Evolutionary conservation across 2,797 vertebrate species (phyloP).

Genomic region (Hyperoplus lanceolatus): DNA sequence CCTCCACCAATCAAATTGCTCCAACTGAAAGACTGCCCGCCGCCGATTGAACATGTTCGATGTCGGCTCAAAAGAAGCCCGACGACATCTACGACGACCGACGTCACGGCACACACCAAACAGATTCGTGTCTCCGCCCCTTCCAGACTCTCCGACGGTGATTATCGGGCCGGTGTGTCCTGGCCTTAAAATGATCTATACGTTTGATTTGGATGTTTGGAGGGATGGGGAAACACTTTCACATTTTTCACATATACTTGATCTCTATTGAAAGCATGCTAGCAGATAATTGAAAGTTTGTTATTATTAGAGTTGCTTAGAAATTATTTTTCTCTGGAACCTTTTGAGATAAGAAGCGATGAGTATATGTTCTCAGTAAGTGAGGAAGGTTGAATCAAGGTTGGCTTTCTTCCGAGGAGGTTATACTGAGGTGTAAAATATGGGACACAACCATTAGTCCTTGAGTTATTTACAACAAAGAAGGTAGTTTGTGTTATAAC

Average conservation of each 20-base stretch:
- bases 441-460: conserved; percentile 32
- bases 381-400: conserved; percentile 34
- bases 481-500: conserved; percentile 20
- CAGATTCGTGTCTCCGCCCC: too few species aligned
- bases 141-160: too few species aligned
- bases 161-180: background rate
- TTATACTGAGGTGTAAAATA: conserved; percentile 28
- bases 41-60: too few species aligned
- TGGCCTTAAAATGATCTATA: conserved; percentile 15
- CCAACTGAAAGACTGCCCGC: too few species aligned
- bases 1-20: too few species aligned
- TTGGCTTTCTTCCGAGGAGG: conserved; percentile 14
- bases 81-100: too few species aligned
- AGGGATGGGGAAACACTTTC: conserved; percentile 2
- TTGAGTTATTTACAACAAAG: conserved; percentile 41
- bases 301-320: conserved; percentile 20
- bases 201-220: conserved; percentile 14
- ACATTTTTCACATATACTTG: conserved; percentile 2
- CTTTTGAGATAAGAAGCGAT: conserved; percentile 17
- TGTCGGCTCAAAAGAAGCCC: too few species aligned
- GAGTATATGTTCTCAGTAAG: background rate
- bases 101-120: too few species aligned
- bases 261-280: conserved; percentile 19
- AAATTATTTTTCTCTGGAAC: conserved; percentile 31
- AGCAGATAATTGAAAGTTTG: conserved; percentile 11